Evolutionary conservation across 2,113 vertebrate species (phyloP).

Genomic region (Neotragus pygmaeus): DNA sequence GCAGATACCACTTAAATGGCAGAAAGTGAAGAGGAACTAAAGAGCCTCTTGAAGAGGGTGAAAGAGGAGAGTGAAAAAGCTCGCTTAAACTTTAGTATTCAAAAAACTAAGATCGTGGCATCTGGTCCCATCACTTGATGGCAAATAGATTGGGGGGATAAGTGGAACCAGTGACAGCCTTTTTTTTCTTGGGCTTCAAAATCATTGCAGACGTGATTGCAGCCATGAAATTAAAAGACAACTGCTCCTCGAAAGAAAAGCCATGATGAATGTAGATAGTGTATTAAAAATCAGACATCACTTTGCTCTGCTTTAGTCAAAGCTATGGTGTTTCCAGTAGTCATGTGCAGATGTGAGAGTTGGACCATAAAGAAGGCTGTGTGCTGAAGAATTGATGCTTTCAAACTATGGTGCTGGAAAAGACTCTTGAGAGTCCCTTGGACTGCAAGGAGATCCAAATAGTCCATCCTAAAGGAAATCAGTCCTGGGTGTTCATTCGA

Average conservation of each 20-base stretch:
- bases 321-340: not conserved
- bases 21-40: not conserved
- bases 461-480: not conserved
- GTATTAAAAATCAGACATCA: not conserved
- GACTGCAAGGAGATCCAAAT: not conserved
- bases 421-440: not conserved
- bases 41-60: not conserved
- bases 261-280: not conserved
- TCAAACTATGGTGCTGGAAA: not conserved
- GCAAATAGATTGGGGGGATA: not conserved
- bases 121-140: not conserved
- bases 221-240: not conserved
- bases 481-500: not conserved
- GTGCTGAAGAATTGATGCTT: not conserved
- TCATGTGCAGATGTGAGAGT: not conserved
- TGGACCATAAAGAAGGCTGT: not conserved
- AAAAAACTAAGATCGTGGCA: not conserved
- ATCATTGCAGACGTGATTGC: not conserved
- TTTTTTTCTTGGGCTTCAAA: not conserved
- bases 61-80: not conserved
- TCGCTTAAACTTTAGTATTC: not conserved
- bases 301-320: not conserved
- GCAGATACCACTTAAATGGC: not conserved
- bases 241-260: not conserved
- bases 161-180: not conserved